Base-by-base conservation (phyloP, 2,888 invertebrate genomes). In the Deladenus siricidicola region DNA sequence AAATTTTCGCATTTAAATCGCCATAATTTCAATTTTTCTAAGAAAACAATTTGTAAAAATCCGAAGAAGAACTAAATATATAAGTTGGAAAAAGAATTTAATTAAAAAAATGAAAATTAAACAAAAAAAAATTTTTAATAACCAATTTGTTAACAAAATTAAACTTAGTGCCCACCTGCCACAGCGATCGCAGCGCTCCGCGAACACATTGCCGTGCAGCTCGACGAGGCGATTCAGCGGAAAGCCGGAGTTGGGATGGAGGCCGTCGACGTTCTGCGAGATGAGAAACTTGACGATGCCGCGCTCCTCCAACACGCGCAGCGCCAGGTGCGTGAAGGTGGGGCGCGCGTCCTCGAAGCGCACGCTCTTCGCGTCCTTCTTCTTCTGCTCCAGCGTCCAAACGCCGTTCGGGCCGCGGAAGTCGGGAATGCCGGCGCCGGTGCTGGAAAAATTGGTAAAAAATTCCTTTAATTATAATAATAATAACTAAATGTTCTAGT, bases 161-260 rank as follows among this genome's bases (percentile, higher is more conserved):
- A 21, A 21, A 10, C n/a, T 55, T 28, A 23, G 6, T 14, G 34
- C 86, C 84, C 86, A 80, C 87, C 86, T 74, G 26, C 76, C 70
- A 82, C 98, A 98, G 71, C 86, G 85, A 78, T 86, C 86, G 80
- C 98, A 98, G 79, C 91, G 88, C 80, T 93, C 92, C 34, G 89
- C 85, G 82, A 92, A 98, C 88, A 98, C 93, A 80, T 98, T 94
- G 1, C 98, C 98, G 83, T 98, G 98, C 50, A 98, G 83, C 81
- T 98, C 96, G 10, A 93, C 86, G 64, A 98, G 81, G 77, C 86
- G 83, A 71, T 86, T 85, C 62, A 92, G 84, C 0, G 85, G 83
- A 63, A 96, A 81, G 3, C 94, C 94, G 6, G 91, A 91, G 73
- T 89, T 86, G 56, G 94, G 82, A 82, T 98, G 96, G 52, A 99